These are phyloP conservation scores for Masticophis lateralis DNA, from an alignment of 2,797 vertebrate species.

Conservation along the genomic window DNA sequence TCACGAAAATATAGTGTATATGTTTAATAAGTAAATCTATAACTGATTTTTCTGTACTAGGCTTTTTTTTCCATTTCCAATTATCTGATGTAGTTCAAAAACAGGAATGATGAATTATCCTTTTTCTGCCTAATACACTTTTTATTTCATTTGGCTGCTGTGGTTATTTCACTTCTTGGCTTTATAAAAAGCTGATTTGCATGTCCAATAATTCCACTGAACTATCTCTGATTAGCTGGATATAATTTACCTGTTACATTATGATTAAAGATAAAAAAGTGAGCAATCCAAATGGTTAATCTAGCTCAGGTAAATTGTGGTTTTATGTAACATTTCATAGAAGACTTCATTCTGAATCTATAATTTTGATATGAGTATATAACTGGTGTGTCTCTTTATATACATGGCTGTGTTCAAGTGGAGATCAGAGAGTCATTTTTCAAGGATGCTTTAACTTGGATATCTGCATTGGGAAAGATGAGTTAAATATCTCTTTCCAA, in stretches of 20 bases:
- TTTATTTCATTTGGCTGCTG: neutral
- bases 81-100: neutral
- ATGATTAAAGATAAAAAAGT: neutral
- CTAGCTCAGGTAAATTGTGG: neutral
- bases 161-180: neutral
- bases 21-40: neutral
- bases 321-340: neutral
- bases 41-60: neutral
- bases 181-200: neutral
- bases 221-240: neutral
- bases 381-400: neutral
- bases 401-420: neutral
- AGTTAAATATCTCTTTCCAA: neutral
- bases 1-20: neutral
- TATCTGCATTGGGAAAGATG: neutral
- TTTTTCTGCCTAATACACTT: neutral
- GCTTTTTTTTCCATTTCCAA: neutral
- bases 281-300: neutral
- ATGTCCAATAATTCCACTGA: neutral
- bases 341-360: neutral
- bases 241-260: neutral
- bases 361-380: neutral
- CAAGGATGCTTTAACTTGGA: neutral
- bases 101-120: neutral
- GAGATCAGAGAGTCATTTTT: neutral